Conservation (phyloP, 2,888 invertebrate genomes). For the Drosophila tanythrix region DNA sequence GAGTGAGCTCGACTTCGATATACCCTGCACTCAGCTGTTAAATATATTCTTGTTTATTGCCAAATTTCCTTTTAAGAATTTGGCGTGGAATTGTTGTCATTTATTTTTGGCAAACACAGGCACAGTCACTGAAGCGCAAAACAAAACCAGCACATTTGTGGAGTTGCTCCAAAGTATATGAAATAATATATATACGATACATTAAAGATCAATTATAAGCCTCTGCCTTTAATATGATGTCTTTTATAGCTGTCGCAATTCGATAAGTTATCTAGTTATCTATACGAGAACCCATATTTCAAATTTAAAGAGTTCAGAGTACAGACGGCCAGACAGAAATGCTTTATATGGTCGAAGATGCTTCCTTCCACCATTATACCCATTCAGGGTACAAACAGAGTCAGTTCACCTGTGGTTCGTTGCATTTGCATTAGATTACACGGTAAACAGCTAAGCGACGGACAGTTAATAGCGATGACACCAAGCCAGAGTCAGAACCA, state of each 20-base stretch:
- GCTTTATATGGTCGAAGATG: background rate
- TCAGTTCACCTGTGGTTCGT: constrained; percentile 20
- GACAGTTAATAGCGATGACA: constrained; percentile 32
- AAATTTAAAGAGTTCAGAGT: background rate
- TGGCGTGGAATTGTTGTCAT: too few relatives aligned
- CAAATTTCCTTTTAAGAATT: background rate
- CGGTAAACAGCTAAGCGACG: constrained; percentile 45
- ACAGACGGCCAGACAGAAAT: background rate
- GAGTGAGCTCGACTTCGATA: background rate
- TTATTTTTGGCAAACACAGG: too few relatives aligned
- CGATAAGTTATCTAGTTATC: too few relatives aligned
- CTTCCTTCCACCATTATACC: background rate
- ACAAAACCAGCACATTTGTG: too few relatives aligned
- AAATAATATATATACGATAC: too few relatives aligned
- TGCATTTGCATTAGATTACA: constrained; percentile 72
- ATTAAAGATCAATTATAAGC: background rate
- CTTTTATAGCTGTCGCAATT: background rate
- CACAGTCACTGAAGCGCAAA: background rate
- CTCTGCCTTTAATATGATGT: background rate
- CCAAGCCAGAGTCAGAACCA: constrained; percentile 16
- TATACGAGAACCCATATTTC: too few relatives aligned
- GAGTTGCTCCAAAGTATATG: too few relatives aligned
- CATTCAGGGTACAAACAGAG: background rate
- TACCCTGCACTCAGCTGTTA: background rate
- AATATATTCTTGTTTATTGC: constrained; percentile 16